Base-by-base conservation (phyloP, 1,140 invertebrate species). In the Lasioglossum baleicum region DNA sequence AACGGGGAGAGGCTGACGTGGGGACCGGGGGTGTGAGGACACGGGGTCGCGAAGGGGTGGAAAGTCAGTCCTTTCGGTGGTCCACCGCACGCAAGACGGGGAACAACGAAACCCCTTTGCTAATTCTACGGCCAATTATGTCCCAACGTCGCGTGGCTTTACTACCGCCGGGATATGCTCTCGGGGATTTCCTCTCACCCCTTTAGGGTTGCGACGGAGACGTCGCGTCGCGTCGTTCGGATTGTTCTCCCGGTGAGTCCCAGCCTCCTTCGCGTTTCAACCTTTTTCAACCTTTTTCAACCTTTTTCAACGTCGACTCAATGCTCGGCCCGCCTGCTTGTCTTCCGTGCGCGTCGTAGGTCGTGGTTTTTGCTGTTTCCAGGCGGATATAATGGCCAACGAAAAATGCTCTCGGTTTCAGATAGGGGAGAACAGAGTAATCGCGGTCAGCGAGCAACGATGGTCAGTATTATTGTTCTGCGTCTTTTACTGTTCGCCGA, bases 101-200 rank as follows among this genome's bases (percentile, higher is more conserved):
- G 78, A 75, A 44, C 69, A 73, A 78, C 58, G 71, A 63, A 68
- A 83, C 80, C 89, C 86, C 85, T 88, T 88, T 84, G 86, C 86
- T 90, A 90, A 90, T 90, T 90, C 88, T 79, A 88, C 82, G 83
- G 88, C 87, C 90, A 90, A 90, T 90, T 90, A 90, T 86, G 87
- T 89, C 74, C 83, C 70, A 75, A 80, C 84, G 73, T 87, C 68
- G 73, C 87, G 80, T 82, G 86, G 82, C 84, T 81, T 80, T 75
- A 70, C 77, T 81, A 79, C 74, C 68, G 63, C 81, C 64, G 48
- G 75, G 67, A 76, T 82, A 67, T 78, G 75, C 73, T 82, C 73
- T 78, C 75, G 66, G 69, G 75, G 60, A 56, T 60, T 70, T 67
- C 51, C 51, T 56, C n/a, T 64, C 60, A 74, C 67, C 66, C 70